Evolutionary conservation across 2,888 invertebrate species (phyloP), one percentile per base, ranked within the genome.

Genomic region (Acrobasis consociella): DNA sequence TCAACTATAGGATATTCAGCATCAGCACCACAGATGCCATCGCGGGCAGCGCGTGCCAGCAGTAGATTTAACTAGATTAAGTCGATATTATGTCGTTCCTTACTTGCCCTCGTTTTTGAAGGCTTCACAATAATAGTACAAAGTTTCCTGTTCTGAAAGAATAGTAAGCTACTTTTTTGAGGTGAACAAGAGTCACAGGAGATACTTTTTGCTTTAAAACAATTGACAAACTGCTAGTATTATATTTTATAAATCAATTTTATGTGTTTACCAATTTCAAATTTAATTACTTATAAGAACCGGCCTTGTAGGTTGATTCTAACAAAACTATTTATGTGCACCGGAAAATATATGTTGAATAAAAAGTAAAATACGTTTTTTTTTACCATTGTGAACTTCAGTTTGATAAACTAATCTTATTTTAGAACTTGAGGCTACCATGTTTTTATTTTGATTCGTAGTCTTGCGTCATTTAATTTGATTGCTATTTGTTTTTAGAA

Each of bases 1-100:
- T 95, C 38, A 97, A 97, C 85, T 97, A 94, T 82, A 93, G 94
- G 69, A 93, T 95, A 80, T 89, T 93, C 70, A 93, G 93, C 62
- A 91, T 94, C 53, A 89, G 90, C 39, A 86, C 93, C 0, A 80
- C 87, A 2, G 93, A 94, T 31, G 94, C 94, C 5, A 89, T 95
- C 49, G 88, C 93, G 38, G 94, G 94, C 39, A 94, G 94, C 1
- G 82, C 91, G 39, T 95, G 95, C 75, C 87, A 84, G 76, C 80
- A 77, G 72, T 63, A 58, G n/a, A 22, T n/a, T 46, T 8, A 17
- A 42, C 1, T 22, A 16, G 15, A 39, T 16, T 11, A 8, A 53
- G 38, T 16, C 10, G 17, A 22, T 22, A 22, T 9, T 13, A 51
- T 51, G 11, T 55, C 15, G 55, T 16, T 55, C 55, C 52, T 52